These are phyloP conservation scores for Hystrix cristata DNA, from an alignment of 2,113 vertebrate species.

Conservation along the genomic window DNA sequence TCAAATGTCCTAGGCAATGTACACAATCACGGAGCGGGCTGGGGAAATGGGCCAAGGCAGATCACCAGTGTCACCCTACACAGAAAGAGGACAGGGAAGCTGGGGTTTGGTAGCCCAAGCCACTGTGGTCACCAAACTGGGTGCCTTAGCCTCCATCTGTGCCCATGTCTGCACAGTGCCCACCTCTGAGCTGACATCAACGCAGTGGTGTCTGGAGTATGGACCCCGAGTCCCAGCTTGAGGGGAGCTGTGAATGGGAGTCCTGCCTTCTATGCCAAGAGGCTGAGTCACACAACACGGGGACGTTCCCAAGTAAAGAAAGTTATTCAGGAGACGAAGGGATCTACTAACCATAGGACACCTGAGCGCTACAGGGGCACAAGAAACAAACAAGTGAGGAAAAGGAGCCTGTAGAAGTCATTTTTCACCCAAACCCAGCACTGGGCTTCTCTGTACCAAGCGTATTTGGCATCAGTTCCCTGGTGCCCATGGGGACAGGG, in stretches of 20 bases:
- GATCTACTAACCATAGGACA: background rate
- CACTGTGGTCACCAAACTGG: background rate
- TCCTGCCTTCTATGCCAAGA: background rate
- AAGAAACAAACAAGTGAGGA: background rate
- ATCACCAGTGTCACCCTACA: no score
- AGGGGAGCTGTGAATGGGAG: background rate
- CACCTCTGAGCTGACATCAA: no score
- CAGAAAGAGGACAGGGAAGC: background rate
- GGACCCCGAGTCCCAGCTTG: background rate
- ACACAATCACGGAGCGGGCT: no score
- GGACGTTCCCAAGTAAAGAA: background rate
- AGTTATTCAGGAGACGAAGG: background rate
- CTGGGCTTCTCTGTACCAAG: background rate
- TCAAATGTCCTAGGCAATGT: rapidly evolving
- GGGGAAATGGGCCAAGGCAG: background rate
- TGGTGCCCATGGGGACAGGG: background rate
- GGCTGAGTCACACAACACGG: background rate
- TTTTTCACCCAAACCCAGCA: background rate
- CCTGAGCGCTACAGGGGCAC: rapidly evolving
- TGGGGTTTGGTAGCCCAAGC: rapidly evolving
- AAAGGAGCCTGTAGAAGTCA: background rate
- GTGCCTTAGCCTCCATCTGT: rapidly evolving
- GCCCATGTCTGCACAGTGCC: rapidly evolving
- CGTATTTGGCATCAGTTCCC: background rate
- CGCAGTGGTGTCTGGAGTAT: rapidly evolving